Conservation (phyloP, 1,140 invertebrate genomes). For the Spodoptera litura region DNA sequence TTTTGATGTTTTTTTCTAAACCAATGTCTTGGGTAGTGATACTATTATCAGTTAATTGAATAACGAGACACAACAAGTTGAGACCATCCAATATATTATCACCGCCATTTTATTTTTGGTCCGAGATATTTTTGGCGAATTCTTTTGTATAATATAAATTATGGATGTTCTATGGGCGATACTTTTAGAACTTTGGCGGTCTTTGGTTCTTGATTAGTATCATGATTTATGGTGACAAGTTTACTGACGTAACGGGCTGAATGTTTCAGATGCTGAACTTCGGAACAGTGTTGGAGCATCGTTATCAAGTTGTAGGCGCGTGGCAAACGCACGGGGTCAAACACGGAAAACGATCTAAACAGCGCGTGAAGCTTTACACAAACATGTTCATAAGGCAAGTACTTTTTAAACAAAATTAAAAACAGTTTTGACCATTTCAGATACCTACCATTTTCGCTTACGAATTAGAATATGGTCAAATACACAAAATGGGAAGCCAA, state of each 20-base stretch:
- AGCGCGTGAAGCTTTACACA: background rate
- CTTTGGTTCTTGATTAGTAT: too few relatives aligned
- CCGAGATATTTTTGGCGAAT: background rate
- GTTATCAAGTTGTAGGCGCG: slow-evolving; percentile 19
- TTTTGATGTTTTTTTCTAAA: slow-evolving; percentile 15
- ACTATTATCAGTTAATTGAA: background rate
- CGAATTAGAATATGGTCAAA: background rate
- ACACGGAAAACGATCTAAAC: background rate
- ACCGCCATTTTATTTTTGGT: background rate
- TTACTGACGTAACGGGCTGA: background rate
- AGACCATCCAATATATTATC: background rate
- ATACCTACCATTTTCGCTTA: too few relatives aligned
- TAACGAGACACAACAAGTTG: background rate
- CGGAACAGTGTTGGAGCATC: slow-evolving; percentile 6
- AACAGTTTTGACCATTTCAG: too few relatives aligned
- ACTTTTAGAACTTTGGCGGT: too few relatives aligned
- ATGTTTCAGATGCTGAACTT: slow-evolving; percentile 17
- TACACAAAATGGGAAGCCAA: slow-evolving; percentile 15
- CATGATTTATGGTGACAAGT: background rate
- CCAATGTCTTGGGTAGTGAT: background rate
- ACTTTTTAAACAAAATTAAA: too few relatives aligned
- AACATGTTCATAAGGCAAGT: background rate
- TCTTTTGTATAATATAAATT: background rate
- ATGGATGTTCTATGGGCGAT: too few relatives aligned
- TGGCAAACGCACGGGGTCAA: background rate